Evolutionary conservation across 2,888 invertebrate genomes (phyloP).

Genomic region (Agrilus biguttatus): DNA sequence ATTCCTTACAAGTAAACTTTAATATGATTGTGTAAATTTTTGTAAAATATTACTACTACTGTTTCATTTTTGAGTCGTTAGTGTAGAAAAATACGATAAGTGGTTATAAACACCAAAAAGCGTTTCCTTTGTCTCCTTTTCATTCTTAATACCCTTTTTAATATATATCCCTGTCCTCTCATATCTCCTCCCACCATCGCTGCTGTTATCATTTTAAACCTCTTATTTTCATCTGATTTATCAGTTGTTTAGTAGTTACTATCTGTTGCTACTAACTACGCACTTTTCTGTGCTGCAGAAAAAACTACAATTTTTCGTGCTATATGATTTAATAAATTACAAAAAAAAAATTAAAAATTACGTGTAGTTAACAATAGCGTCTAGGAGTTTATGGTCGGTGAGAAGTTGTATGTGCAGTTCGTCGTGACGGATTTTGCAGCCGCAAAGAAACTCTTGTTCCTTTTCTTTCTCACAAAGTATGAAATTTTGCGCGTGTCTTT

Average conservation of each 20-base stretch:
- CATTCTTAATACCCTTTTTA: too few relatives aligned
- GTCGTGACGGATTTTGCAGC: too few relatives aligned
- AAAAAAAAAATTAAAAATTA: too few relatives aligned
- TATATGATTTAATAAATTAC: too few relatives aligned
- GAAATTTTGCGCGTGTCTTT: too few relatives aligned
- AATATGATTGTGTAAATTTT: constrained; percentile 35
- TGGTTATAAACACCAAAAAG: constrained; percentile 17
- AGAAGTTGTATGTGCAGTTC: too few relatives aligned
- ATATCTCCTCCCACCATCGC: not conserved
- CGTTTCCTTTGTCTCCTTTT: constrained; percentile 2
- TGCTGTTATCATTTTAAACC: not conserved
- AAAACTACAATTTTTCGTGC: not conserved
- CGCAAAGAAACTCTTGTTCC: too few relatives aligned
- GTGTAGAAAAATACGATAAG: constrained; percentile 13
- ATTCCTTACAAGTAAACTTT: constrained; percentile 1
- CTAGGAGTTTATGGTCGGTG: too few relatives aligned
- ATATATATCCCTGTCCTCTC: too few relatives aligned
- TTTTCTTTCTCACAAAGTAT: too few relatives aligned
- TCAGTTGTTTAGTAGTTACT: too few relatives aligned
- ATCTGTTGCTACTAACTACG: not conserved
- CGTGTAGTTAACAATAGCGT: too few relatives aligned
- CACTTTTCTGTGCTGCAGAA: not conserved
- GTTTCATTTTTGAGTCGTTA: constrained; percentile 15
- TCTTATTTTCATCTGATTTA: not conserved
- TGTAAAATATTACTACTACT: constrained; percentile 29